Percentiles rank a stretch among this genome's conserved stretches.
phyloP scores from a whole-genome alignment of 1,140 invertebrate genomes.

The Sitophilus oryzae region DNA sequence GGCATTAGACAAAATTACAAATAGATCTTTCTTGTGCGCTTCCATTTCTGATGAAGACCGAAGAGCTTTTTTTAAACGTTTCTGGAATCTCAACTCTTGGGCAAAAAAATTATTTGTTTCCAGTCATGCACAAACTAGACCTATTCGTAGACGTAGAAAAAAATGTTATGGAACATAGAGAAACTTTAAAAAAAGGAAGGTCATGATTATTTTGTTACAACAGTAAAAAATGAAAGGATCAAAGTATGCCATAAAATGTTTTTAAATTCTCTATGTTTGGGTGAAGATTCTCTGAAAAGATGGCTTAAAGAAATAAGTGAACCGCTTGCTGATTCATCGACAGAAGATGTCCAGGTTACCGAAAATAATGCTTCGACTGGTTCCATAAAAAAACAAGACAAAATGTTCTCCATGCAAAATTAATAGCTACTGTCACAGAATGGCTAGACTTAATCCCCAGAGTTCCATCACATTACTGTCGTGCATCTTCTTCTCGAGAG shows the following conservation, averaged over 20 bases:
- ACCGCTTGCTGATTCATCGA: neutral
- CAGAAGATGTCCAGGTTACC: neutral
- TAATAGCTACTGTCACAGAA: too few relatives aligned
- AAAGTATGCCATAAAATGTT: conserved; percentile 3
- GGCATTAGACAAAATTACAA: neutral
- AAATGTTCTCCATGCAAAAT: too few relatives aligned
- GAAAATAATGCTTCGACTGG: neutral
- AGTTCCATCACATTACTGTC: too few relatives aligned
- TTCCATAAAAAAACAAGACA: too few relatives aligned
- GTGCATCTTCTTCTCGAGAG: neutral
- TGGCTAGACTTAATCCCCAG: too few relatives aligned
- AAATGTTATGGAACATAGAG: neutral
- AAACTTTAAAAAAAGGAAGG: neutral
- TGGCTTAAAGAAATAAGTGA: neutral
- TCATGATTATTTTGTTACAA: neutral
- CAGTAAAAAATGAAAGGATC: neutral
- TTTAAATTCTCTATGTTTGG: neutral
- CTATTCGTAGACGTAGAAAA: too few relatives aligned
- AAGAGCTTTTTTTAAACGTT: neutral
- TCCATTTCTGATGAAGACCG: neutral
- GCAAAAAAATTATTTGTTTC: neutral
- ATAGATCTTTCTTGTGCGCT: neutral
- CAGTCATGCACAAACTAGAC: too few relatives aligned
- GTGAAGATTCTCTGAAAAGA: neutral
- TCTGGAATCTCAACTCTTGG: neutral